These are phyloP conservation scores for Coreius guichenoti DNA, from an alignment of 2,797 vertebrate genomes.

Conservation along the genomic window DNA sequence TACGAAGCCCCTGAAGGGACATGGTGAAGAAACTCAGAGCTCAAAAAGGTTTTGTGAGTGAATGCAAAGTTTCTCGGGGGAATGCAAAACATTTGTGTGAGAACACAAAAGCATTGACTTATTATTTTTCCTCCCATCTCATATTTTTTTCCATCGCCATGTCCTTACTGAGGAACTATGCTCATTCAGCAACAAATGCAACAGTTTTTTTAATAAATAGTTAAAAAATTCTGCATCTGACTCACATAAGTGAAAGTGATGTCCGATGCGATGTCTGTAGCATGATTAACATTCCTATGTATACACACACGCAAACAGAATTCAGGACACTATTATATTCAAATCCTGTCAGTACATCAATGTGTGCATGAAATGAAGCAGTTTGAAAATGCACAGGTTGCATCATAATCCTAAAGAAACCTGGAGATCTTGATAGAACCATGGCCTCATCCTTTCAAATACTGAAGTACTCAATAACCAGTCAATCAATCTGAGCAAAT, in stretches of 20 bases:
- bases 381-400: neutral
- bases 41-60: no score
- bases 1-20: neutral
- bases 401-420: neutral
- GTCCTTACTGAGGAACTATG: neutral
- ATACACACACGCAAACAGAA: neutral
- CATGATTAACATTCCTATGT: neutral
- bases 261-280: neutral
- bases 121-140: no score
- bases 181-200: neutral
- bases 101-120: no score
- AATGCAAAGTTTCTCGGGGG: no score
- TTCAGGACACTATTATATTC: neutral
- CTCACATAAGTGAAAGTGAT: neutral
- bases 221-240: neutral
- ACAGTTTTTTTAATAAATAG: neutral
- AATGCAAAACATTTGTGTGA: no score
- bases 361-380: neutral
- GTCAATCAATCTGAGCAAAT: constrained; percentile 3
- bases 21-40: neutral
- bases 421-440: neutral
- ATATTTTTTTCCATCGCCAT: no score
- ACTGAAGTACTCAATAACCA: neutral
- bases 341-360: neutral
- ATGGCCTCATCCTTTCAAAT: neutral